Evolutionary conservation across 2,797 vertebrate species (phyloP).

Genomic region (Aselliscus stoliczkanus): DNA sequence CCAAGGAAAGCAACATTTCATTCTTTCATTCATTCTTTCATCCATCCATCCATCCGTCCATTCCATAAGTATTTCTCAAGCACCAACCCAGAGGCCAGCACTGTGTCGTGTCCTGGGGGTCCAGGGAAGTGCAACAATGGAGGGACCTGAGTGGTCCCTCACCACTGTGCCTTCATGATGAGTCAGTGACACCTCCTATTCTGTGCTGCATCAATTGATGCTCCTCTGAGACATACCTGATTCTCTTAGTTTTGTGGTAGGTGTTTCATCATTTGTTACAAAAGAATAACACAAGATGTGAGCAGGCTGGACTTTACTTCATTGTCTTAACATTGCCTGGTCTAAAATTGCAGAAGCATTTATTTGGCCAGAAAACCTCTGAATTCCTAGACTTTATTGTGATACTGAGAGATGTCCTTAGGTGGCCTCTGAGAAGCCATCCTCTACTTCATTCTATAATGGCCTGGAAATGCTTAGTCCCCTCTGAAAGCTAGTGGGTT

Average conservation of each 20-base stretch:
- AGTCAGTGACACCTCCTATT: not conserved
- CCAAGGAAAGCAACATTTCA: not conserved
- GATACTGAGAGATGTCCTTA: fast-evolving
- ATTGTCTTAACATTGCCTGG: fast-evolving
- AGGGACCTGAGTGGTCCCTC: not conserved
- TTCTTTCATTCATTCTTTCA: no score
- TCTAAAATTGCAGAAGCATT: not conserved
- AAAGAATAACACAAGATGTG: fast-evolving
- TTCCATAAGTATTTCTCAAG: not conserved
- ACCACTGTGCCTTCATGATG: no score
- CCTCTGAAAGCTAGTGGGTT: not conserved
- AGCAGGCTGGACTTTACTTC: not conserved
- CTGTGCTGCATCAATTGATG: fast-evolving
- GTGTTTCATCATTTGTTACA: fast-evolving
- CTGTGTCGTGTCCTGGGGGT: not conserved
- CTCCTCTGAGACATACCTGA: fast-evolving
- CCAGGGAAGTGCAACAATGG: fast-evolving
- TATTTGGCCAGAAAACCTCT: not conserved
- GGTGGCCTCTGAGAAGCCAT: not conserved
- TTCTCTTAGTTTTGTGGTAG: no score
- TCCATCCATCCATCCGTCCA: no score
- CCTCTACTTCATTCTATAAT: not conserved
- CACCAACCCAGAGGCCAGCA: not conserved
- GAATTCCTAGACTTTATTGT: not conserved
- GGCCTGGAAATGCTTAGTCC: not conserved